These are phyloP conservation scores for Leptosomus discolor DNA, from an alignment of 2,113 vertebrate genomes.

Conservation along the genomic window DNA sequence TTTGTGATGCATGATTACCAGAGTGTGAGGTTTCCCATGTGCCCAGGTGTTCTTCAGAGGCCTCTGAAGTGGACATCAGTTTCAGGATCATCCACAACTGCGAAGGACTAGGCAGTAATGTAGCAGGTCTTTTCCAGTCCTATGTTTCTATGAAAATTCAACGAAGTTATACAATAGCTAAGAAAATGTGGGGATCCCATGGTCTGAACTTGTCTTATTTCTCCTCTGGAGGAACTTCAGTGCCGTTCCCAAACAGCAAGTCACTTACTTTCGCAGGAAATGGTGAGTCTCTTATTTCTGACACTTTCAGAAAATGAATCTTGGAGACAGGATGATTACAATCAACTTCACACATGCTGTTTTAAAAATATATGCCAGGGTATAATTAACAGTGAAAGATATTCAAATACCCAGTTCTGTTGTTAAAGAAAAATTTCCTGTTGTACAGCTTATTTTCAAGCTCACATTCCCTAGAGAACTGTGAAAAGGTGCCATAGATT, in stretches of 20 bases:
- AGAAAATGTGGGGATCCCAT: not conserved
- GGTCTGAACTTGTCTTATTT: not conserved
- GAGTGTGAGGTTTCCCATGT: not conserved
- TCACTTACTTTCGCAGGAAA: not conserved
- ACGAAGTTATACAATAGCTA: too few relatives aligned
- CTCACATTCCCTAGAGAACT: not conserved
- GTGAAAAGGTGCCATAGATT: not conserved
- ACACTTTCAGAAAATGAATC: not conserved
- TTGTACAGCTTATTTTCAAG: not conserved
- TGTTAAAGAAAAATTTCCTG: not conserved
- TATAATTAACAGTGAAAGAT: not conserved
- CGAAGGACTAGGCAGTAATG: not conserved
- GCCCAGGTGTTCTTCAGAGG: not conserved
- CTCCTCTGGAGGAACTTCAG: not conserved
- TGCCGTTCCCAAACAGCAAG: not conserved
- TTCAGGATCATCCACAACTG: not conserved
- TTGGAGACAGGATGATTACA: not conserved
- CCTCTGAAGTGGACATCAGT: not conserved
- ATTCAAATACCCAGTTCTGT: not conserved
- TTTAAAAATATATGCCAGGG: not conserved
- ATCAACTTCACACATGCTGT: not conserved
- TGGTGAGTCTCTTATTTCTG: not conserved
- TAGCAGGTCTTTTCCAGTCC: not conserved
- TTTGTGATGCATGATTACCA: not conserved
- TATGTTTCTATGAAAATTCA: not conserved